Conservation (phyloP, 2,113 vertebrate genomes). For the Mormyrus iriodes region DNA sequence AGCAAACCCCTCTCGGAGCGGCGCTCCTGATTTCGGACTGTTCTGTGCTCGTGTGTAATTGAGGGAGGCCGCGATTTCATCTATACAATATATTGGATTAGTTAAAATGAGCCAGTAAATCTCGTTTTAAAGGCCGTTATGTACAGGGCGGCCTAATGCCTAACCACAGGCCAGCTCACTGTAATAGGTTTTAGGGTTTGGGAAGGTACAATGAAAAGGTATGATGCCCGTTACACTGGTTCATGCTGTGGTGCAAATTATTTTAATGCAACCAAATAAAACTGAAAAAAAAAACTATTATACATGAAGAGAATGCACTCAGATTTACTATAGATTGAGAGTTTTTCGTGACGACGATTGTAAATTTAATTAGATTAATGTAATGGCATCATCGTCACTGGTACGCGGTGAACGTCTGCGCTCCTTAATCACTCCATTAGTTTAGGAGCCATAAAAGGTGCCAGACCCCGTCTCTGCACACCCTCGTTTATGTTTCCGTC, state of each 20-base stretch:
- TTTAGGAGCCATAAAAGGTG: neutral
- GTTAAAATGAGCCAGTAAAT: neutral
- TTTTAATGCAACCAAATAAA: neutral
- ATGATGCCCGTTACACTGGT: neutral
- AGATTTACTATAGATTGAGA: neutral
- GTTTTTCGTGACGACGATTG: neutral
- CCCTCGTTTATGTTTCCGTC: neutral
- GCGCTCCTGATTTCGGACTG: neutral
- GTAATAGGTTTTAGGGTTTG: neutral
- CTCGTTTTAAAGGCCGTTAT: neutral
- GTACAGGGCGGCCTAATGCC: neutral
- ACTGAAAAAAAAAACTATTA: neutral
- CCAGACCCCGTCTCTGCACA: neutral
- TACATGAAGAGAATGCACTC: neutral
- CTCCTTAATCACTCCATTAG: neutral
- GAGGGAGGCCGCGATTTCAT: neutral
- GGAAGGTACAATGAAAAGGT: neutral
- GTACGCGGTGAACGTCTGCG: neutral
- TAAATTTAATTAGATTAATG: neutral
- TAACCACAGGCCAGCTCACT: neutral
- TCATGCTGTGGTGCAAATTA: neutral
- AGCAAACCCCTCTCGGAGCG: neutral
- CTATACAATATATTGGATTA: conserved; percentile 1
- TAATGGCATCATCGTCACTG: neutral
- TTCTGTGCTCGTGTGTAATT: neutral